phyloP scores from a whole-genome alignment of 1,140 invertebrate genomes.

The Caenorhabditis latens region DNA sequence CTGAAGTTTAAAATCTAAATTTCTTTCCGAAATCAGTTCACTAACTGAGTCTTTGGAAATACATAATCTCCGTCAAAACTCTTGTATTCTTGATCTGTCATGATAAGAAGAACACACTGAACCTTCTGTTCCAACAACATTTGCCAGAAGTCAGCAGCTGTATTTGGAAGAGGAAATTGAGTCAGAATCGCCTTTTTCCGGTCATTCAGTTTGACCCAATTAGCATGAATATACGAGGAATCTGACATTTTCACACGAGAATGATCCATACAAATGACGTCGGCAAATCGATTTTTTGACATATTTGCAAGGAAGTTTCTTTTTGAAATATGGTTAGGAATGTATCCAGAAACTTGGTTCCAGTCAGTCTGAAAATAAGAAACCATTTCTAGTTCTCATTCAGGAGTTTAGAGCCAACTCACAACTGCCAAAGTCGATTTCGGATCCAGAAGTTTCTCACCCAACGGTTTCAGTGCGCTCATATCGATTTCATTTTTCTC shows the following conservation, averaged over 20 bases:
- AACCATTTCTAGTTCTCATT: no score
- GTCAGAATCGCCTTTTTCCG: constrained; percentile 36
- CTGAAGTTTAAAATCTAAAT: neutral
- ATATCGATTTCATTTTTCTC: no score
- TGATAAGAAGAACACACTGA: constrained; percentile 39
- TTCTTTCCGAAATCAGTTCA: neutral
- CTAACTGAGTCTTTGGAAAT: constrained; percentile 42
- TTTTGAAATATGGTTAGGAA: constrained; percentile 4
- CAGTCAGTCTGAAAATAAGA: constrained; percentile 16
- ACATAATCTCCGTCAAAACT: neutral
- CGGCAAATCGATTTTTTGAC: constrained; percentile 31
- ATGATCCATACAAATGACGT: constrained; percentile 54
- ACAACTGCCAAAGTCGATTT: neutral
- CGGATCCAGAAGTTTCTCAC: neutral
- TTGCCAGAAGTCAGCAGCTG: constrained; percentile 56
- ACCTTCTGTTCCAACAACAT: constrained; percentile 33
- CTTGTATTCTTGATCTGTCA: constrained; percentile 29
- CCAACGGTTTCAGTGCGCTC: constrained; percentile 3
- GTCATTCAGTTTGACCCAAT: constrained; percentile 28
- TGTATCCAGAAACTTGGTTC: constrained; percentile 22
- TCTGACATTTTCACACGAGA: constrained; percentile 20
- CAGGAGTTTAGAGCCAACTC: no score
- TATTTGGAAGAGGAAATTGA: constrained; percentile 40
- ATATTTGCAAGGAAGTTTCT: neutral
- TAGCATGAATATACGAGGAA: constrained; percentile 50